Base-by-base conservation (phyloP, 2,888 invertebrate species). In the Drosophila crucigera region DNA sequence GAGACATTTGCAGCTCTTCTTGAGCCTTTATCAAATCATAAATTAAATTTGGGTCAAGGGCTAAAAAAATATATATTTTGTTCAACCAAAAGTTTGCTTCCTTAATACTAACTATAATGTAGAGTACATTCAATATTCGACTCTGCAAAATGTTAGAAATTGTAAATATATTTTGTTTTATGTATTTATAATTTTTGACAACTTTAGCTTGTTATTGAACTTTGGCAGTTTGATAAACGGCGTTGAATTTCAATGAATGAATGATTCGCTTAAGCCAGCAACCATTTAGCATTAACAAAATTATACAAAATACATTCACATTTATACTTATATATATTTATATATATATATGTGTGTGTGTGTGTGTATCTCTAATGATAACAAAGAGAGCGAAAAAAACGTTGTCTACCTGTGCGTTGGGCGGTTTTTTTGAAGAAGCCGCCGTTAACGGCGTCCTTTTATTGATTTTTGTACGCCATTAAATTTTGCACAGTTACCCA, bases 401-500 rank as follows among this genome's bases (percentile, higher is more conserved):
- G 5, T 31, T 70, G 41, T 65, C 56, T 75, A 80, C 80, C 80
- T 80, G 80, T 62, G 67, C 61, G 35, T 53, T 67, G 49, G 22
- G 31, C 28, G 14, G 10, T 16, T 25, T 37, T 37, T 64, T 65
- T 67, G 65, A 54, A 62, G 71, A 64, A 31, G 64, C 47, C 66
- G 59, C 50, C 7, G 55, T 70, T 78, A 82, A 75, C 67, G 59
- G 82, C 64, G 78, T 83, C 71, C 70, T 75, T 84, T 91, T 88
- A 88, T 88, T 90, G 87, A 88, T 88, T 91, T 90, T 91, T 68
- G 83, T 85, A 73, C 86, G 91, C 91, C 90, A 90, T 91, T 89
- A 91, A 88, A 88, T 89, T 90, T 90, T 76, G 89, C 89, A 90
- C 91, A 89, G 91, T 89, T 91, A 89, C 89, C 89, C 89, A 91